Conservation (phyloP, 2,888 invertebrate species). For the Hypselothyrea guttata region DNA sequence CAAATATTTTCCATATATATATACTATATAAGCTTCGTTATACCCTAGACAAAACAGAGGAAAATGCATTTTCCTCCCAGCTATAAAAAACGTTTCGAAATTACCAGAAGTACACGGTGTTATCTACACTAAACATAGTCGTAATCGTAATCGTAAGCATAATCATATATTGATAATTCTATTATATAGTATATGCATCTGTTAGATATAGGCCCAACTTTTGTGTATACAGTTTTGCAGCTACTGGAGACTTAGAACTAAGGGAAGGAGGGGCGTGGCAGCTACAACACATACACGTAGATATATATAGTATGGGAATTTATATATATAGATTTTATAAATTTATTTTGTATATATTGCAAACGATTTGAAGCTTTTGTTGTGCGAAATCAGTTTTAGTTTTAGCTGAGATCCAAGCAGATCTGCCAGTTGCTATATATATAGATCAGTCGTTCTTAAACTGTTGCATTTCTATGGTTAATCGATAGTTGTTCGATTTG, state of each 20-base stretch:
- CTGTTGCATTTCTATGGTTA: constrained; percentile 38
- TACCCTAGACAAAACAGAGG: constrained; percentile 46
- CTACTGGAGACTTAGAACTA: constrained; percentile 17
- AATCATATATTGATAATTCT: constrained; percentile 5
- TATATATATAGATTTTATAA: constrained; percentile 19
- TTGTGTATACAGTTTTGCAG: too few species aligned
- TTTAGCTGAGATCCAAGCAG: constrained; percentile 13
- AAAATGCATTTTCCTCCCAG: constrained; percentile 26
- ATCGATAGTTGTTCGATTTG: constrained; percentile 41
- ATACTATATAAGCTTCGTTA: constrained; percentile 24
- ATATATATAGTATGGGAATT: constrained; percentile 18
- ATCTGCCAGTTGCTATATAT: constrained; percentile 22
- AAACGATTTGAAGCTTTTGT: constrained; percentile 32
- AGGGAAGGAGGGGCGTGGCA: constrained; percentile 22
- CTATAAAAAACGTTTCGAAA: too few species aligned
- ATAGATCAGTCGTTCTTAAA: constrained; percentile 66
- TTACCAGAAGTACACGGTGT: constrained; percentile 25
- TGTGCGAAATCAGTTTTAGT: constrained; percentile 39
- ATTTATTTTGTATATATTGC: constrained; percentile 40
- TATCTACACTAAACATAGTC: constrained; percentile 23
- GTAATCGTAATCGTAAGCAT: constrained; percentile 11
- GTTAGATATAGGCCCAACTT: neutral
- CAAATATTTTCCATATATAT: constrained; percentile 11
- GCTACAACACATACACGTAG: constrained; percentile 33
- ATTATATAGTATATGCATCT: constrained; percentile 26